Conservation (phyloP, 2,888 invertebrate species). For the Lymantria dispar region DNA sequence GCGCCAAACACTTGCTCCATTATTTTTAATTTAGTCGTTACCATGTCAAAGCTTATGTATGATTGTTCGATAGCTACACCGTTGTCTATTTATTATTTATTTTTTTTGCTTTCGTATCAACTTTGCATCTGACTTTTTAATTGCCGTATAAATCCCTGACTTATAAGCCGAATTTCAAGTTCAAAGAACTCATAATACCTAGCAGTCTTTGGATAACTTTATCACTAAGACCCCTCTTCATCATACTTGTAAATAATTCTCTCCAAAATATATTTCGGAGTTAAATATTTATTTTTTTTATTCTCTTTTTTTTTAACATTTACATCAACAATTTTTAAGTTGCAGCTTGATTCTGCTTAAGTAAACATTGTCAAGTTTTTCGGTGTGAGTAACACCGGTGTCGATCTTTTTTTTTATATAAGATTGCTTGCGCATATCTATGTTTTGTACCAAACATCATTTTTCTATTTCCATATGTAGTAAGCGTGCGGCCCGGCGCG, state of each 20-base stretch:
- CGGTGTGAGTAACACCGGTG: constrained; percentile 33
- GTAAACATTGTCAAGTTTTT: constrained; percentile 46
- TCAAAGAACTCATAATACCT: constrained; percentile 77
- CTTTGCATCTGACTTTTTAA: constrained; percentile 56
- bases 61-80: constrained; percentile 59
- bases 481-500: constrained; percentile 23
- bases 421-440: constrained; percentile 27
- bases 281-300: constrained; percentile 58
- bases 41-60: constrained; percentile 64
- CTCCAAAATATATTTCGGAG: constrained; percentile 81
- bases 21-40: constrained; percentile 45
- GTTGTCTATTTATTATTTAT: constrained; percentile 53
- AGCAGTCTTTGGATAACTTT: constrained; percentile 80
- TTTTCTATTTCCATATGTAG: constrained; percentile 26
- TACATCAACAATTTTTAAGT: constrained; percentile 57
- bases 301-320: constrained; percentile 55
- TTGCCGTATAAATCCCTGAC: constrained; percentile 69
- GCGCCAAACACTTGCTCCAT: constrained; percentile 51
- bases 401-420: constrained; percentile 22
- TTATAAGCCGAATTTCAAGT: constrained; percentile 68
- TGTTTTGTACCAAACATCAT: constrained; percentile 36
- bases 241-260: constrained; percentile 77
- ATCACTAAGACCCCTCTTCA: constrained; percentile 78
- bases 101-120: constrained; percentile 48
- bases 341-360: constrained; percentile 50